Evolutionary conservation across 37 sponge, comb jelly and placozoan genomes (phyloP).

Genomic region (Halisarca cf. caerulea): DNA sequence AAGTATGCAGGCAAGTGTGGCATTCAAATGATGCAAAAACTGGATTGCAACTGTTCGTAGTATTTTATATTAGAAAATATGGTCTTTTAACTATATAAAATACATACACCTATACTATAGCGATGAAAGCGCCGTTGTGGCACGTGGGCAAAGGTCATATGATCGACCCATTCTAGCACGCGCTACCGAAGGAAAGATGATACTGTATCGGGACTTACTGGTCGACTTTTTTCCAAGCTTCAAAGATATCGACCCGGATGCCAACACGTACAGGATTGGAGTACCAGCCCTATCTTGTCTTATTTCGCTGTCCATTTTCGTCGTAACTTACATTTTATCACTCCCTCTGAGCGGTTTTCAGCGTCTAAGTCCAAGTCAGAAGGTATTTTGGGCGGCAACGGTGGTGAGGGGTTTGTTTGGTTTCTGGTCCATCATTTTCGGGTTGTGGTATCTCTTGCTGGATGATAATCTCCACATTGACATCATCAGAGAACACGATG

Average conservation of each 20-base stretch:
- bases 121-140: no score
- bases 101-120: no score
- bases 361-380: constrained; percentile 35
- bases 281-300: constrained; percentile 3
- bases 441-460: constrained; percentile 36
- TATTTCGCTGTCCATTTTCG: not conserved
- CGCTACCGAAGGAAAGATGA: no score
- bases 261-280: not conserved
- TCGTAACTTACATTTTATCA: constrained; percentile 1
- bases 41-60: no score
- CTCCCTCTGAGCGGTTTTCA: constrained; percentile 10
- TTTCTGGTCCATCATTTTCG: constrained; percentile 24
- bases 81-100: no score
- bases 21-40: no score
- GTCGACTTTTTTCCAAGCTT: not conserved
- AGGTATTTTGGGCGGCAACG: constrained; percentile 62
- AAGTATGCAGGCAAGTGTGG: no score
- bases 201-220: no score
- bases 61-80: no score
- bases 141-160: no score
- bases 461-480: constrained; percentile 44
- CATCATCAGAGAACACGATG: constrained; percentile 21
- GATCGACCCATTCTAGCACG: no score
- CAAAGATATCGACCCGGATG: not conserved
- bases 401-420: constrained; percentile 59